These are phyloP conservation scores for Mimachlamys varia DNA, from an alignment of 2,888 invertebrate species.

Conservation along the genomic window DNA sequence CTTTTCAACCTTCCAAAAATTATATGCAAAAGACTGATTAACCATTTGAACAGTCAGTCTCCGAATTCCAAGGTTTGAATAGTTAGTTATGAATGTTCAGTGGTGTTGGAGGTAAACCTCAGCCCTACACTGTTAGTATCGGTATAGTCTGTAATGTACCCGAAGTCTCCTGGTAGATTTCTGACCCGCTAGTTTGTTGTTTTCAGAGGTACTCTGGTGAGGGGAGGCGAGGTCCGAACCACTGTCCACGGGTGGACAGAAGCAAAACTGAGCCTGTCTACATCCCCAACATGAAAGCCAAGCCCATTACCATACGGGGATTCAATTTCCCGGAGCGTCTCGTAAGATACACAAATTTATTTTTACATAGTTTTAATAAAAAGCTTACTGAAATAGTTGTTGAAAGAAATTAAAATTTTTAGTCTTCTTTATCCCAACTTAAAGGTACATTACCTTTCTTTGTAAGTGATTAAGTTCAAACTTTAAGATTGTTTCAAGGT, in stretches of 20 bases:
- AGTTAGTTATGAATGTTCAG: too few species aligned
- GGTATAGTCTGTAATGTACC: neutral
- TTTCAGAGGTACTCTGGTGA: slow-evolving; percentile 60
- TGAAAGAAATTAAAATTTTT: too few species aligned
- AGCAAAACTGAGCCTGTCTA: slow-evolving; percentile 64
- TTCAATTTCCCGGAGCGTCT: slow-evolving; percentile 65
- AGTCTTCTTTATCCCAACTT: too few species aligned
- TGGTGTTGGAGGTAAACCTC: too few species aligned
- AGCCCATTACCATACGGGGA: slow-evolving; percentile 66
- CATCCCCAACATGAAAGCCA: slow-evolving; percentile 67
- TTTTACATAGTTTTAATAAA: neutral
- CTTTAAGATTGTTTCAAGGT: neutral
- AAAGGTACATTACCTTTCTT: too few species aligned
- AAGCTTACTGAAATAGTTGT: too few species aligned
- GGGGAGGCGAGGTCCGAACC: slow-evolving; percentile 66
- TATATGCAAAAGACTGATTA: too few species aligned
- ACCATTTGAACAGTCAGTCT: too few species aligned
- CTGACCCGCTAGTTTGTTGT: neutral
- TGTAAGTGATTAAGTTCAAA: neutral
- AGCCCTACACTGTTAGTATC: neutral
- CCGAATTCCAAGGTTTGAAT: too few species aligned
- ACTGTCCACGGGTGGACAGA: slow-evolving; percentile 71
- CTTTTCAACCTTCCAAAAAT: too few species aligned
- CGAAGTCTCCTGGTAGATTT: neutral
- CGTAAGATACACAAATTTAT: slow-evolving; percentile 43